Evolutionary conservation across 1,140 invertebrate genomes (phyloP).

Genomic region (Eupristina koningsbergeri): DNA sequence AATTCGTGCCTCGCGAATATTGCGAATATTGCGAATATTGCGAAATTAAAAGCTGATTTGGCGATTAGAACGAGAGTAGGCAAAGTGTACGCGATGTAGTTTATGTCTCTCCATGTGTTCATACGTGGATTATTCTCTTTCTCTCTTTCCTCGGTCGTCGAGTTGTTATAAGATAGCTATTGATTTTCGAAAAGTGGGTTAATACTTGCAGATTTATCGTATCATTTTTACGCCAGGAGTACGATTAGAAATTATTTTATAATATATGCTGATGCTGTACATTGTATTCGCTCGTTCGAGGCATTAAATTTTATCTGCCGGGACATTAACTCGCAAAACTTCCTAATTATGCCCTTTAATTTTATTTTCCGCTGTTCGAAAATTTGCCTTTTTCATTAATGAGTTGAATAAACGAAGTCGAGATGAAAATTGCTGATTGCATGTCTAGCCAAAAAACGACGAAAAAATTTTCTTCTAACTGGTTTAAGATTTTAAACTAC

Average conservation of each 20-base stretch:
- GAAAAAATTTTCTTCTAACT: no score
- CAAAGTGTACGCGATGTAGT: background rate
- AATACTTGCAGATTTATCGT: background rate
- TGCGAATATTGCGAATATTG: background rate
- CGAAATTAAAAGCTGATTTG: constrained; percentile 20
- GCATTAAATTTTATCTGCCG: constrained; percentile 37
- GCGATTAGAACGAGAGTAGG: background rate
- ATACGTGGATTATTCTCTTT: background rate
- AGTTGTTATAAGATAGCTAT: background rate
- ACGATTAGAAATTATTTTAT: constrained; percentile 14
- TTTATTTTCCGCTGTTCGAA: background rate
- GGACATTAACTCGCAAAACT: no score
- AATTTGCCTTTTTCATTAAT: constrained; percentile 4
- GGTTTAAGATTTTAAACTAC: background rate
- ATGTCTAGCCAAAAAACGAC: background rate
- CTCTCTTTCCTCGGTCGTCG: background rate
- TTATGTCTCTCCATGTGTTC: background rate
- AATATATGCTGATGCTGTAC: background rate
- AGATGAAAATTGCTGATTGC: constrained; percentile 19
- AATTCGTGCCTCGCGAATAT: background rate
- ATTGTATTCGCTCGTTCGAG: background rate
- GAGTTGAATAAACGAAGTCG: background rate
- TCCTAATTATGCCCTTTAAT: constrained; percentile 39
- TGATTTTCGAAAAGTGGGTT: background rate
- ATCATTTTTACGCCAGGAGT: no score